Conservation (phyloP, 64 coral and sea anemone species). For the Pachyseris speciosa region DNA sequence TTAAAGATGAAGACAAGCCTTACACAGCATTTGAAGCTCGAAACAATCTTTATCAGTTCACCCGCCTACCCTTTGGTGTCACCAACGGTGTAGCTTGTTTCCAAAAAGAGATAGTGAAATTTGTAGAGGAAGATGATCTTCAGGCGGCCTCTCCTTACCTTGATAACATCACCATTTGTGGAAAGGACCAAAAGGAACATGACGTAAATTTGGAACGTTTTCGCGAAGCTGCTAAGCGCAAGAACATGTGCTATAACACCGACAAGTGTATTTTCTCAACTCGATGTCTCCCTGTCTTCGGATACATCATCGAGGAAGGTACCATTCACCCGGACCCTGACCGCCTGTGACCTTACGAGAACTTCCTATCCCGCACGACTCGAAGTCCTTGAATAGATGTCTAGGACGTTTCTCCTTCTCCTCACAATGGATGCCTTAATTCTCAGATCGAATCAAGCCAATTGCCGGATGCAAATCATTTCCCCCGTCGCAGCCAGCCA, state of each 20-base stretch:
- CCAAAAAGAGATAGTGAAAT: constrained; percentile 83
- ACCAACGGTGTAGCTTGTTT: constrained; percentile 80
- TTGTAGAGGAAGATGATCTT: constrained; percentile 67
- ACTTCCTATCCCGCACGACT: constrained; percentile 48
- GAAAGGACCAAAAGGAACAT: constrained; percentile 75
- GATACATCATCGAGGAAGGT: constrained; percentile 69
- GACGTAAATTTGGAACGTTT: constrained; percentile 63
- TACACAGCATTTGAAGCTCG: constrained; percentile 68
- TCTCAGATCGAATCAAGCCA: constrained; percentile 71
- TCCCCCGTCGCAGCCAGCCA: constrained; percentile 27
- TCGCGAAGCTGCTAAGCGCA: constrained; percentile 53
- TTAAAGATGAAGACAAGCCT: constrained; percentile 29
- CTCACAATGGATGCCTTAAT: constrained; percentile 74
- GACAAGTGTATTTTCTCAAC: constrained; percentile 86
- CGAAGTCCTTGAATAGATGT: constrained; percentile 55
- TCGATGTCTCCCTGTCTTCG: constrained; percentile 60
- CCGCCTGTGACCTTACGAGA: constrained; percentile 54
- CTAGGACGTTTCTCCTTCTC: constrained; percentile 63
- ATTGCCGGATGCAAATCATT: constrained; percentile 35
- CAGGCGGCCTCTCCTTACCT: constrained; percentile 57
- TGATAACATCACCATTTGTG: constrained; percentile 72
- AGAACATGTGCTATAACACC: constrained; percentile 17
- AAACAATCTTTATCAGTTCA: constrained; percentile 69
- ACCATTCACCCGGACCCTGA: constrained; percentile 74
- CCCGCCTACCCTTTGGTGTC: constrained; percentile 58